Percentiles rank a stretch among this genome's conserved stretches.
phyloP scores from a whole-genome alignment of 2,113 vertebrate genomes.

The Cephalopterus ornatus region DNA sequence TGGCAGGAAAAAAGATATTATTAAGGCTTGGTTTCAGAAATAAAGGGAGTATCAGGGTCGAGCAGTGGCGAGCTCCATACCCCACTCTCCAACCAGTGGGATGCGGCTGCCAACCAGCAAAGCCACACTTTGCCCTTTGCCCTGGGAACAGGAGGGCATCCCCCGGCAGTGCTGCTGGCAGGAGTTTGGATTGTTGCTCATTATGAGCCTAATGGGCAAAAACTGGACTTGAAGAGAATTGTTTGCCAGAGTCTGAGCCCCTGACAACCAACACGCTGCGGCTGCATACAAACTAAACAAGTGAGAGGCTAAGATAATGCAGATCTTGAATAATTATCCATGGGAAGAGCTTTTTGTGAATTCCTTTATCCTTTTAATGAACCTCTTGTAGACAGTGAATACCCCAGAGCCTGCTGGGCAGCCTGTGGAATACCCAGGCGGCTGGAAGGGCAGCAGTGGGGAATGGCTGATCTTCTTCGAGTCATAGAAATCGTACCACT shows the following conservation, averaged over 20 bases:
- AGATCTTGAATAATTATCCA: constrained; percentile 19
- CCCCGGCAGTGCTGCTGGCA: neutral
- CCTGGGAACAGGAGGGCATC: neutral
- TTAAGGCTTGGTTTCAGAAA: neutral
- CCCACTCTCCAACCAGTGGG: neutral
- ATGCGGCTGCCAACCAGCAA: neutral
- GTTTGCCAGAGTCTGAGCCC: neutral
- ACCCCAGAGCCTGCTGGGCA: neutral
- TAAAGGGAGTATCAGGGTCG: neutral
- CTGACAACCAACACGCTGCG: neutral
- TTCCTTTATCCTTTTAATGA: constrained; percentile 22
- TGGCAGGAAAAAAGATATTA: neutral
- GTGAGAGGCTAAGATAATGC: neutral
- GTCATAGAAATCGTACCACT: neutral
- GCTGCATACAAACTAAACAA: constrained; percentile 29
- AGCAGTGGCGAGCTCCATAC: neutral
- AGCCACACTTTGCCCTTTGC: neutral
- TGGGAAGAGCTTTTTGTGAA: constrained; percentile 5
- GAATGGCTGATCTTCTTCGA: neutral
- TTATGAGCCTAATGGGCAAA: constrained; percentile 18
- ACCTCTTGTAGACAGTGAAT: neutral
- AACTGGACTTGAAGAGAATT: constrained; percentile 4
- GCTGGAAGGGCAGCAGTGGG: neutral
- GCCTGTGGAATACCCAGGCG: neutral
- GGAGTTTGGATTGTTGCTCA: neutral